Evolutionary conservation across 2,888 invertebrate genomes (phyloP).

Genomic region (Chrysina gloriosa): DNA sequence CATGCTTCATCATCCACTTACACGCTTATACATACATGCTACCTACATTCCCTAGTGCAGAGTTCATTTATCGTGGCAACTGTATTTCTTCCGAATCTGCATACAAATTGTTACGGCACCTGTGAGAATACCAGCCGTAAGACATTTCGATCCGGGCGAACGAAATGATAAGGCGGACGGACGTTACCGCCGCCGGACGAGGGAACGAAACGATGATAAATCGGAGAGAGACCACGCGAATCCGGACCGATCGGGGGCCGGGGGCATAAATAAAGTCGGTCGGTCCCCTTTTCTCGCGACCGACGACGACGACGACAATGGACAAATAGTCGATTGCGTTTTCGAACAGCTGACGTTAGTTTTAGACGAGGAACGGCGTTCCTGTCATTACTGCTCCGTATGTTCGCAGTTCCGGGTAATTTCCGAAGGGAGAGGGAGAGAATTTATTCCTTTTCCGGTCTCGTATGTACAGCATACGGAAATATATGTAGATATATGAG

Average conservation of each 20-base stretch:
- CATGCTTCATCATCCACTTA: too few relatives aligned
- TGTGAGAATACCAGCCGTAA: not conserved
- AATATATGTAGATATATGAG: too few relatives aligned
- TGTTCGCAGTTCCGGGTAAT: too few relatives aligned
- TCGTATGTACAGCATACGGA: too few relatives aligned
- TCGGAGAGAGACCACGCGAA: not conserved
- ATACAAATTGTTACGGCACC: slow-evolving; percentile 21
- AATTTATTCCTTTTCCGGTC: too few relatives aligned
- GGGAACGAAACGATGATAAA: not conserved
- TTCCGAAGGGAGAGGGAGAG: too few relatives aligned
- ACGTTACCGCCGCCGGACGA: not conserved
- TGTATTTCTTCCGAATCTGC: slow-evolving; percentile 11
- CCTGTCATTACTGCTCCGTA: too few relatives aligned
- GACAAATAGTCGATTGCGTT: not conserved
- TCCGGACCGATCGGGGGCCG: not conserved
- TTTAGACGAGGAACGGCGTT: too few relatives aligned
- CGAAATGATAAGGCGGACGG: not conserved
- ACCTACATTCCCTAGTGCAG: too few relatives aligned
- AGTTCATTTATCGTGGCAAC: not conserved
- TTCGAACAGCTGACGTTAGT: too few relatives aligned
- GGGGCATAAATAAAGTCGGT: not conserved
- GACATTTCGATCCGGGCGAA: not conserved
- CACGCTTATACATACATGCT: too few relatives aligned
- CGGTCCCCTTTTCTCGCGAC: not conserved
- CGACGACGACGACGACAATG: not conserved